Conservation (phyloP, 2,888 invertebrate species). For the Sesamia inferens region DNA sequence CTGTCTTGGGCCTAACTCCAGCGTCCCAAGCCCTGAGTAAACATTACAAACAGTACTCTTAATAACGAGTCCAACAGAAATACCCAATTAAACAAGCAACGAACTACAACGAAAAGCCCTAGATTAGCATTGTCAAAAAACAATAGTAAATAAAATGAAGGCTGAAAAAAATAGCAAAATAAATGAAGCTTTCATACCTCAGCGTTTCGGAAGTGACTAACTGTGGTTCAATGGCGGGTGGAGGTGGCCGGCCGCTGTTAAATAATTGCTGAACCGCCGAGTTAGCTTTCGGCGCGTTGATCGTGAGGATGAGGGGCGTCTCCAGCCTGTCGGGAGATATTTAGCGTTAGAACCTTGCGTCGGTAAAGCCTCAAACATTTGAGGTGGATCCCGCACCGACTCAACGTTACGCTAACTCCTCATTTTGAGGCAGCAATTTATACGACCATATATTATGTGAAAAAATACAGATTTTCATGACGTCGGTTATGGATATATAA, state of each 20-base stretch:
- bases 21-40: constrained; percentile 86
- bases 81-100: constrained; percentile 31
- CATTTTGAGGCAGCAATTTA: neutral
- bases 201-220: constrained; percentile 94
- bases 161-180: constrained; percentile 35
- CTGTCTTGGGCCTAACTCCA: constrained; percentile 88
- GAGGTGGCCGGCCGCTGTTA: constrained; percentile 92
- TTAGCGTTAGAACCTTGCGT: neutral
- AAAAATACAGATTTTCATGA: too few species aligned
- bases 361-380: neutral
- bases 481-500: neutral
- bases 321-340: constrained; percentile 74
- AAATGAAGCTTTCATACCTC: constrained; percentile 76
- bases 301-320: constrained; percentile 80
- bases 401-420: neutral
- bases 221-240: constrained; percentile 87
- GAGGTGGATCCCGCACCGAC: neutral
- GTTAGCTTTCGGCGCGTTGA: constrained; percentile 90
- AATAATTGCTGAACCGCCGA: constrained; percentile 96
- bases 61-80: neutral
- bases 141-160: constrained; percentile 9
- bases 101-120: constrained; percentile 46
- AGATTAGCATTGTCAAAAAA: constrained; percentile 31
- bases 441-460: neutral
- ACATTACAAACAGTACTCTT: constrained; percentile 9